These are phyloP conservation scores for Sitta europaea DNA, from an alignment of 2,113 vertebrate genomes.

Conservation along the genomic window DNA sequence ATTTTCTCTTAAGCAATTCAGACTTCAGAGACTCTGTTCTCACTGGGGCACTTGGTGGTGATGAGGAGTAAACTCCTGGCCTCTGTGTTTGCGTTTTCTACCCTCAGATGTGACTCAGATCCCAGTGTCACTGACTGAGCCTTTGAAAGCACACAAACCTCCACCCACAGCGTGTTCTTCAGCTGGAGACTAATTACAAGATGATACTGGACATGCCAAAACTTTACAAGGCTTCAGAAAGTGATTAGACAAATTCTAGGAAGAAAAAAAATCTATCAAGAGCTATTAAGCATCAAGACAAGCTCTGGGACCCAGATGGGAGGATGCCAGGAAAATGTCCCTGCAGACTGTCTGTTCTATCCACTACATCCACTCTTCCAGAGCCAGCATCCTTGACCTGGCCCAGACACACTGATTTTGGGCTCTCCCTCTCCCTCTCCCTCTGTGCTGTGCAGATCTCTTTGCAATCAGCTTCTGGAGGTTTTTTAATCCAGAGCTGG, in stretches of 20 bases:
- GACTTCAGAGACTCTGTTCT: not conserved
- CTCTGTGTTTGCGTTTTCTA: not conserved
- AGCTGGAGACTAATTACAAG: not conserved
- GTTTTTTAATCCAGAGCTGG: not conserved
- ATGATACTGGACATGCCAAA: not conserved
- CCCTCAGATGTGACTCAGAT: not conserved
- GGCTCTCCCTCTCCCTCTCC: not conserved
- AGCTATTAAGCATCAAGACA: not conserved
- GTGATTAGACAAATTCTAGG: slow-evolving; percentile 2
- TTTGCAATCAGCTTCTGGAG: not conserved
- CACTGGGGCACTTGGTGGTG: not conserved
- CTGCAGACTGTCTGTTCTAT: not conserved
- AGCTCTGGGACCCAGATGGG: not conserved
- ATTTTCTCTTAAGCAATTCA: not conserved
- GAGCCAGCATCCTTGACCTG: not conserved
- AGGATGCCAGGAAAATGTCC: not conserved
- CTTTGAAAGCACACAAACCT: not conserved
- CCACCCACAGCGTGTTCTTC: rapidly evolving
- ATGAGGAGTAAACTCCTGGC: not conserved
- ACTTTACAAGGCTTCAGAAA: not conserved
- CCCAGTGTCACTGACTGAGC: rapidly evolving
- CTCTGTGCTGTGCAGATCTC: not conserved
- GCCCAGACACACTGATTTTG: not conserved
- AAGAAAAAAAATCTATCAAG: not conserved
- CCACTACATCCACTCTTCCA: not conserved